phyloP scores from a whole-genome alignment of 1,140 invertebrate genomes.

The Lethocerus indicus region DNA sequence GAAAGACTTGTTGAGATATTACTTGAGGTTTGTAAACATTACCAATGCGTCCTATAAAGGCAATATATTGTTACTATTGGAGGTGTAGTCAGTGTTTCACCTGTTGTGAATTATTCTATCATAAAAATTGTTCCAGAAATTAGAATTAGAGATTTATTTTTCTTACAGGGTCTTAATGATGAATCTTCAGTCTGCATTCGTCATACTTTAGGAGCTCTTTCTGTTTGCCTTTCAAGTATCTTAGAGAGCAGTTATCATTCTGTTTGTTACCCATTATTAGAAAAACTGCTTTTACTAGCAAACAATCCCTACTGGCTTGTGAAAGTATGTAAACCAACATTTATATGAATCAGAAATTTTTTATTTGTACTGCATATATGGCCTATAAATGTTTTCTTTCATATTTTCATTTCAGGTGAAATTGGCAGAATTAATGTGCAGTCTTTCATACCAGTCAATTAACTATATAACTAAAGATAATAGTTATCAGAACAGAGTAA shows the following conservation, averaged over 20 bases:
- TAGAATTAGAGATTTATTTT: background rate
- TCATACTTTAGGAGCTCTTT: conserved; percentile 38
- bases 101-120: no score
- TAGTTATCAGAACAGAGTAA: conserved; percentile 38
- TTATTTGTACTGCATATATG: background rate
- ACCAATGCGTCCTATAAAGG: no score
- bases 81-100: no score
- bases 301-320: conserved; percentile 75
- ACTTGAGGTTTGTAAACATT: no score
- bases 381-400: conserved; percentile 13
- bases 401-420: conserved; percentile 26
- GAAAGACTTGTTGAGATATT: no score
- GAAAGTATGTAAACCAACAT: conserved; percentile 37
- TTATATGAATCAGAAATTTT: conserved; percentile 23
- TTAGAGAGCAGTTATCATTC: conserved; percentile 35
- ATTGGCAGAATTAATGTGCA: conserved; percentile 38
- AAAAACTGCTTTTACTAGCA: conserved; percentile 39
- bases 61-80: no score
- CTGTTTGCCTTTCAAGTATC: conserved; percentile 38
- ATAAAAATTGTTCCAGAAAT: no score
- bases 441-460: conserved; percentile 36
- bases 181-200: conserved; percentile 47
- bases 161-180: conserved; percentile 42
- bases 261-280: conserved; percentile 34
- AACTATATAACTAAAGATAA: conserved; percentile 26